Conservation (phyloP, 2,113 vertebrate species). For the Hemicordylus capensis region DNA sequence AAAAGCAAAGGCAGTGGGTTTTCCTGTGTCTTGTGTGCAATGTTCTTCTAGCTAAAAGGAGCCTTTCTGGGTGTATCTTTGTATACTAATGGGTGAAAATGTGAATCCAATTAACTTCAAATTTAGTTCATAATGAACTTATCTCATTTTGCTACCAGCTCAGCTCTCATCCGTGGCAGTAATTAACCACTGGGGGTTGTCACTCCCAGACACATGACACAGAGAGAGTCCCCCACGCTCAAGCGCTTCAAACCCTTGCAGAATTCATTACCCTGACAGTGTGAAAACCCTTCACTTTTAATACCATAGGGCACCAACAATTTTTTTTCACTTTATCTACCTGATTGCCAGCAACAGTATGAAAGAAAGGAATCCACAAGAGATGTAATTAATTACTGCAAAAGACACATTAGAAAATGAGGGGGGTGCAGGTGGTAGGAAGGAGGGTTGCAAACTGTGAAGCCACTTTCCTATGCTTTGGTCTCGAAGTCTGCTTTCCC, state of each 20-base stretch:
- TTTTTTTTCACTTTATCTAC: constrained; percentile 67
- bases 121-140: constrained; percentile 84
- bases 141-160: constrained; percentile 80
- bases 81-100: constrained; percentile 65
- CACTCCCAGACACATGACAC: constrained; percentile 82
- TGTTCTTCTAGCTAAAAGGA: constrained; percentile 15
- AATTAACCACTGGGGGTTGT: constrained; percentile 88
- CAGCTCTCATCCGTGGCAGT: constrained; percentile 80
- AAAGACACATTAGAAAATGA: constrained; percentile 51
- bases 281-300: constrained; percentile 78
- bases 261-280: constrained; percentile 84
- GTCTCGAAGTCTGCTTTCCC: background rate
- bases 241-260: constrained; percentile 77
- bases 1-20: background rate
- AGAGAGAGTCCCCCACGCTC: constrained; percentile 74
- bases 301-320: constrained; percentile 72
- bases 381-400: constrained; percentile 68
- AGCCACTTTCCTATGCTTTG: constrained; percentile 11
- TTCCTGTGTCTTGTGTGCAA: constrained; percentile 30
- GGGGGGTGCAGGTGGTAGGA: constrained; percentile 40
- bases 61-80: constrained; percentile 62
- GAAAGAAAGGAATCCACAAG: constrained; percentile 59
- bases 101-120: constrained; percentile 83
- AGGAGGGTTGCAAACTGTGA: constrained; percentile 7
- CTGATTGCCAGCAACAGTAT: constrained; percentile 67